Evolutionary conservation across 1,140 invertebrate species (phyloP).

Genomic region (Conus ventricosus): DNA sequence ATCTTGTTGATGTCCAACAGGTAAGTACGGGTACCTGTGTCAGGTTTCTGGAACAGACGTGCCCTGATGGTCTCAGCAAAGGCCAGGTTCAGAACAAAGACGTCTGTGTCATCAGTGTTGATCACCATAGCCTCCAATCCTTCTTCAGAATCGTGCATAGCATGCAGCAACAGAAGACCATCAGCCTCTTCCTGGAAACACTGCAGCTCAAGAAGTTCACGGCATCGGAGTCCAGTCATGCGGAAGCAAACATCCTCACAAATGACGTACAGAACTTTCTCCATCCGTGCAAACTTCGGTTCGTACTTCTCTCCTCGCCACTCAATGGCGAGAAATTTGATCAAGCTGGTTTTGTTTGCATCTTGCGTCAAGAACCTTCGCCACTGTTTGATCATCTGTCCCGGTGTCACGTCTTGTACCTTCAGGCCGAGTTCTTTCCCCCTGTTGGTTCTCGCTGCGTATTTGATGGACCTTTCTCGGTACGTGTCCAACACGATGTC

Average conservation of each 20-base stretch:
- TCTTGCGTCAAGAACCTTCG: constrained; percentile 23
- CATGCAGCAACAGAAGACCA: constrained; percentile 42
- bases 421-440: constrained; percentile 9
- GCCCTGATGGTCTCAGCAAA: background rate
- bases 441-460: constrained; percentile 25
- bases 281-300: background rate
- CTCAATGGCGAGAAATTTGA: constrained; percentile 35
- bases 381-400: constrained; percentile 19
- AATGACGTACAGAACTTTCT: constrained; percentile 29
- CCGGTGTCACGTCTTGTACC: constrained; percentile 19
- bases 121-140: constrained; percentile 26
- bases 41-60: constrained; percentile 26
- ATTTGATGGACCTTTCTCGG: constrained; percentile 34
- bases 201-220: constrained; percentile 13
- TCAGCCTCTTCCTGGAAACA: constrained; percentile 46
- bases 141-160: constrained; percentile 30
- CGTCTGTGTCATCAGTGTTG: constrained; percentile 39
- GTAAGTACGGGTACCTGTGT: constrained; percentile 5
- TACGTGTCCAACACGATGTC: constrained; percentile 45
- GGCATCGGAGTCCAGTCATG: constrained; percentile 4
- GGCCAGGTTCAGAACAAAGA: constrained; percentile 34
- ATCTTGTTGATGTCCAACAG: constrained; percentile 33
- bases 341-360: constrained; percentile 34
- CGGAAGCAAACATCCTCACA: constrained; percentile 22
- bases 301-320: constrained; percentile 27